Base-by-base conservation (phyloP, 2,888 invertebrate genomes). In the Adelphocoris suturalis region DNA sequence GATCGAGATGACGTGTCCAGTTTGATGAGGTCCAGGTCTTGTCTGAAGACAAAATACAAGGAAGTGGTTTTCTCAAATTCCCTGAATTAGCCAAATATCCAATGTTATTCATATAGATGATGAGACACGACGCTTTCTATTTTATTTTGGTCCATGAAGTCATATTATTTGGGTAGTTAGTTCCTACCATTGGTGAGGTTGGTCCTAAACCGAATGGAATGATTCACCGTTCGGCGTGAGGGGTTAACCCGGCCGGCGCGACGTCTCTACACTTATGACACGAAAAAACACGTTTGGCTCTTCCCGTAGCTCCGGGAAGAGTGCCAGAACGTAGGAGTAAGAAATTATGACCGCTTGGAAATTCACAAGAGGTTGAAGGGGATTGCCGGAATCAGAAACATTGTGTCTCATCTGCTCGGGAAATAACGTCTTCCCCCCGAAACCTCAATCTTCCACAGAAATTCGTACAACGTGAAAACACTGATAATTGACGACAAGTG, bases 261-360 rank as follows among this genome's bases (percentile, higher is more conserved):
- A 61, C 68, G 68, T 68, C 68, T 68, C 27, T 23, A 9, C 9
- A 11, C 68, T 16, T 23, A 19, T 13, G 19, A 16, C n/a, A 61
- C 68, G 23, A n/a, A 11, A 68, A 23, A 57, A 52, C 13, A 61
- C 61, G n/a, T 11, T 19, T 68, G 68, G 68, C 68, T 68, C 68
- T 68, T 68, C 68, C 68, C 12, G 12, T 12, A 68, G 23, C 23
- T 68, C 68, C 23, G 68, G 68, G 68, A 19, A 0, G 27, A 23
- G 23, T 23, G 68, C 68, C 68, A 68, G 23, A 9, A 13, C 12
- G 57, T n/a, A 16, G 37, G 37, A 37, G 52, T 52, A 52, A 68
- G 68, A 68, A 68, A 68, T 68, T 23, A 68, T 68, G 68, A 68
- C 68, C 68, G 68, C 23, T 68, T 68, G 68, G 68, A 68, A 68